Conservation (phyloP, 2,888 invertebrate species). For the Crematogaster levior region DNA sequence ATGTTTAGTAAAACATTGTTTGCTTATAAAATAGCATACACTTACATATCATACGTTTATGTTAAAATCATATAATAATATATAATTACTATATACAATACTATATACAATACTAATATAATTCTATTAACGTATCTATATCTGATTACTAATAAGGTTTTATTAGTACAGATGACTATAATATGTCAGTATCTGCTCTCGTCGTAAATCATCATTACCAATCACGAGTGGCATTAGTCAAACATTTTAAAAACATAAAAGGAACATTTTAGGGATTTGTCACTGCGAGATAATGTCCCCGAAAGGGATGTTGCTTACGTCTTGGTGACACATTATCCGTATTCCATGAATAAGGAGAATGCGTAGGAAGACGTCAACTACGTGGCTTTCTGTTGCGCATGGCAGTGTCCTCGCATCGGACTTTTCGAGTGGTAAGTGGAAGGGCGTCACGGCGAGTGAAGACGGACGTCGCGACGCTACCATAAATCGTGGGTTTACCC, state of each 20-base stretch:
- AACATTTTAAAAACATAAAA: background rate
- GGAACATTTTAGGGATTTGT: conserved; percentile 5
- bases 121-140: too few relatives aligned
- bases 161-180: background rate
- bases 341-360: conserved; percentile 55
- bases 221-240: background rate
- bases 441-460: conserved; percentile 86
- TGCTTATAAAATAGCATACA: background rate
- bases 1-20: background rate
- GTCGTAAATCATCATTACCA: background rate
- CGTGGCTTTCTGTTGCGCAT: conserved; percentile 66
- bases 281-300: conserved; percentile 4
- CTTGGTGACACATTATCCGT: conserved; percentile 37
- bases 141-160: background rate
- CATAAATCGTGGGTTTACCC: conserved; percentile 85
- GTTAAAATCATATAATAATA: background rate
- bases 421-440: conserved; percentile 78
- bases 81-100: background rate
- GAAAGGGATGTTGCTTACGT: conserved; percentile 10
- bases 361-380: conserved; percentile 56
- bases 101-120: too few relatives aligned
- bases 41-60: background rate
- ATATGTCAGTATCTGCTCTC: background rate
- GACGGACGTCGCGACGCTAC: conserved; percentile 86
- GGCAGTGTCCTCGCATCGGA: conserved; percentile 71